A percentile compares a stretch with the other conserved stretches of the same genome.
Evolutionary conservation across 2,113 vertebrate genomes (phyloP).

Genomic region (Microcebus murinus): DNA sequence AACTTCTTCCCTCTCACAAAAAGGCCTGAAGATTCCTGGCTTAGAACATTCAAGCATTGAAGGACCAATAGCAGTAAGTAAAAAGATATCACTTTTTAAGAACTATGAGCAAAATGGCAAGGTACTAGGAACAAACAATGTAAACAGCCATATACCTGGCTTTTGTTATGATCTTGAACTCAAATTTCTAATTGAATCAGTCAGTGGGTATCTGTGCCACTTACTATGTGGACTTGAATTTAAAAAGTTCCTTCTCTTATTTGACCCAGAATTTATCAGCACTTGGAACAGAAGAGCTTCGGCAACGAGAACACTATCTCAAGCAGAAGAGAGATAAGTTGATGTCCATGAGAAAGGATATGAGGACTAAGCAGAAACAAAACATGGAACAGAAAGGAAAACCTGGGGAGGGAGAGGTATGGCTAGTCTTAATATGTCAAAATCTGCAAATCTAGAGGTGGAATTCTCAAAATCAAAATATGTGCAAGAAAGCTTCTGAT

Average conservation of each 20-base stretch:
- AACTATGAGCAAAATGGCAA: neutral
- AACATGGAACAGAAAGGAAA: slow-evolving; percentile 77
- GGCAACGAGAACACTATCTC: slow-evolving; percentile 94
- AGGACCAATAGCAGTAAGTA: slow-evolving; percentile 79
- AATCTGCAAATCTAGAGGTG: neutral
- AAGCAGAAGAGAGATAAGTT: slow-evolving; percentile 94
- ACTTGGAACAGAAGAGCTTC: slow-evolving; percentile 91
- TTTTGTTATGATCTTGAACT: slow-evolving; percentile 4
- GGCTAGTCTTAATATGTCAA: neutral
- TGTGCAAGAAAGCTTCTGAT: neutral
- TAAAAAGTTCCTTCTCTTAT: neutral
- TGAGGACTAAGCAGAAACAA: slow-evolving; percentile 80
- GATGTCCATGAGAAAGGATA: slow-evolving; percentile 92
- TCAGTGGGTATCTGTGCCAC: neutral
- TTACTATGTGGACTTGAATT: neutral
- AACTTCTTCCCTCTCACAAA: slow-evolving; percentile 70
- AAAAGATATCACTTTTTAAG: neutral
- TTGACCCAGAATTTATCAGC: slow-evolving; percentile 88
- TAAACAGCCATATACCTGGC: neutral
- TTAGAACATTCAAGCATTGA: slow-evolving; percentile 87
- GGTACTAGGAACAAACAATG: neutral
- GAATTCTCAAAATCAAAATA: neutral
- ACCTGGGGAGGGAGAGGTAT: slow-evolving; percentile 83
- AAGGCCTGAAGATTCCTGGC: slow-evolving; percentile 82
- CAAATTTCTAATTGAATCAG: neutral